phyloP scores from a whole-genome alignment of 1,140 invertebrate genomes.

The Lanistes nyassanus region DNA sequence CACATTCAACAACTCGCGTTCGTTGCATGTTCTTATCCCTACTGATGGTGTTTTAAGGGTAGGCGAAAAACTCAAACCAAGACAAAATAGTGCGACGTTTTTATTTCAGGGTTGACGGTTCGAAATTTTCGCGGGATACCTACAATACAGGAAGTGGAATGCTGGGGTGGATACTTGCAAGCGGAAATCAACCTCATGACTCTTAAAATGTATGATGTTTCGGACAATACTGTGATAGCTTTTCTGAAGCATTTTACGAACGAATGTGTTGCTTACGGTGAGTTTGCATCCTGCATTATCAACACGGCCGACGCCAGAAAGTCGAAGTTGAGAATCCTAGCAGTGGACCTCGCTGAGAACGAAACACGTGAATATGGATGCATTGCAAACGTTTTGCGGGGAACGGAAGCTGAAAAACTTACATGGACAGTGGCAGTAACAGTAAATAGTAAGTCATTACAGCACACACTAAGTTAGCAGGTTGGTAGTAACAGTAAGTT shows the following conservation, averaged over 20 bases:
- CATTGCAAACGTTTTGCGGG: not conserved
- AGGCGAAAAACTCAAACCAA: not conserved
- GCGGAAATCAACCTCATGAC: constrained; percentile 12
- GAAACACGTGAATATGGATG: constrained; percentile 11
- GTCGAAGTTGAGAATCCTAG: constrained; percentile 5
- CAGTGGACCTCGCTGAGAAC: constrained; percentile 5
- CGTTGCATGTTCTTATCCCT: no score
- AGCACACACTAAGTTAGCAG: no score
- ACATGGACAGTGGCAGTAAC: no score
- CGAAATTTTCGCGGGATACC: constrained; percentile 13
- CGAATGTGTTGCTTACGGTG: constrained; percentile 11
- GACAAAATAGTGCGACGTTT: no score
- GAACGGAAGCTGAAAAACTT: no score
- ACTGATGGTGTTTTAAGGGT: no score
- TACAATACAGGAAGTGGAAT: constrained; percentile 25
- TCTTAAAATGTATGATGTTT: not conserved
- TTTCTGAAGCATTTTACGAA: not conserved
- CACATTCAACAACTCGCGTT: no score
- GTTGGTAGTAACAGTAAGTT: no score
- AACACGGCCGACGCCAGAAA: not conserved
- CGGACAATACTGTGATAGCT: constrained; percentile 1
- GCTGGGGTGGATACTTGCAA: constrained; percentile 15
- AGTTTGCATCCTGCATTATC: constrained; percentile 13
- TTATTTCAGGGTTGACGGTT: constrained; percentile 10
- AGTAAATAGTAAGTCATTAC: no score